phyloP scores from a whole-genome alignment of 2,113 vertebrate genomes.

The Paramormyrops kingsleyae region DNA sequence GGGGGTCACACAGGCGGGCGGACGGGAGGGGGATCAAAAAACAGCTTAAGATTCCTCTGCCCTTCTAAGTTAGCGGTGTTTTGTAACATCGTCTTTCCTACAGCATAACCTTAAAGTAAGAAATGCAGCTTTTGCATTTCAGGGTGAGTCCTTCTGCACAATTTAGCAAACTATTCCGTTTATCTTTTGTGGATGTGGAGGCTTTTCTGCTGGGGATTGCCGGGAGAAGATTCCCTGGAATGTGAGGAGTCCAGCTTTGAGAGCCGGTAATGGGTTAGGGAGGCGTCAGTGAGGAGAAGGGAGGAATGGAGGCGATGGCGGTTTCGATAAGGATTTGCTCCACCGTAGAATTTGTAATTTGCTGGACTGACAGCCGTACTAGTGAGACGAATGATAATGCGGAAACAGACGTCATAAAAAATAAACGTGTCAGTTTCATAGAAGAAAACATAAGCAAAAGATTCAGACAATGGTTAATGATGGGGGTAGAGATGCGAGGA shows the following conservation, averaged over 20 bases:
- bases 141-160: neutral
- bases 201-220: neutral
- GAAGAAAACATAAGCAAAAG: neutral
- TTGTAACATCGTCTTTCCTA: neutral
- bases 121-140: neutral
- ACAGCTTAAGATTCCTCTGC: neutral
- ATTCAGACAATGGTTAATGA: neutral
- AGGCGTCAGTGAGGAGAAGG: neutral
- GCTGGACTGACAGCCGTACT: neutral
- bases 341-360: neutral
- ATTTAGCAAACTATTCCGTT: neutral
- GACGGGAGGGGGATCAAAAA: neutral
- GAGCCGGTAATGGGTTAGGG: neutral
- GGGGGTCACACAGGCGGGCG: neutral
- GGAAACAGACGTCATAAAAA: neutral
- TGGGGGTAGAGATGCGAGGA: neutral
- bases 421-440: neutral
- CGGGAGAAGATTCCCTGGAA: neutral
- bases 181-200: neutral
- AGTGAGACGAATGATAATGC: neutral
- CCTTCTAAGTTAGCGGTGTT: neutral
- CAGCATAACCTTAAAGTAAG: neutral
- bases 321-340: neutral
- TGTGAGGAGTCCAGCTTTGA: neutral
- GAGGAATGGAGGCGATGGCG: neutral